phyloP scores from a whole-genome alignment of 2,888 invertebrate genomes.

The Anthophora plumipes region DNA sequence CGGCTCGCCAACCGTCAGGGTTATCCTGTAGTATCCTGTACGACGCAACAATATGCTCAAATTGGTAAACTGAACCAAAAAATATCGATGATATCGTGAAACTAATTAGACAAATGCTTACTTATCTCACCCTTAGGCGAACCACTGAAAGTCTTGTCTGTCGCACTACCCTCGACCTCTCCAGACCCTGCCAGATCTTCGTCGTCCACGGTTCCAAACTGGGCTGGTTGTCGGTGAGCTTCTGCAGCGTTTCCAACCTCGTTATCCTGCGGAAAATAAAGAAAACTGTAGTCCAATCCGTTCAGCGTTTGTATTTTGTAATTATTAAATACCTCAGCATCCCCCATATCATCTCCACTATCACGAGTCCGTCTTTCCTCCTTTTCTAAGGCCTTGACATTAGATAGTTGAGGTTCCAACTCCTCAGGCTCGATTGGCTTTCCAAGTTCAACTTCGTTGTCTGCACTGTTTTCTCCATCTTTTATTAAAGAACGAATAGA shows the following conservation, averaged over 20 bases:
- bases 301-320: background rate
- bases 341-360: slow-evolving; percentile 67
- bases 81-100: background rate
- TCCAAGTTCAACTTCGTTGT: slow-evolving; percentile 9
- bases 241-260: slow-evolving; percentile 68
- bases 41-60: background rate
- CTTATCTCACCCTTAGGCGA: slow-evolving; percentile 46
- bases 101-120: slow-evolving; percentile 40
- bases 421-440: background rate
- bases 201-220: slow-evolving; percentile 73
- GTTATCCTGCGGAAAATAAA: slow-evolving; percentile 55
- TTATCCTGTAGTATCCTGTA: slow-evolving; percentile 85
- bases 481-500: background rate
- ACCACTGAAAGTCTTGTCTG: background rate
- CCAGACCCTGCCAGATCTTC: slow-evolving; percentile 81
- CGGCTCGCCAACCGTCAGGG: slow-evolving; percentile 88
- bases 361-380: slow-evolving; percentile 61
- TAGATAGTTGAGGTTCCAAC: slow-evolving; percentile 7
- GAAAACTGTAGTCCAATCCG: background rate
- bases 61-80: no score
- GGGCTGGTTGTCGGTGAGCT: slow-evolving; percentile 48
- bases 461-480: background rate
- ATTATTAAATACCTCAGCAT: slow-evolving; percentile 40
- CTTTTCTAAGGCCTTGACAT: slow-evolving; percentile 13
- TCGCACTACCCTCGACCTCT: slow-evolving; percentile 78